Base-by-base conservation (phyloP, 2,888 invertebrate genomes). In the Idaea biselata region DNA sequence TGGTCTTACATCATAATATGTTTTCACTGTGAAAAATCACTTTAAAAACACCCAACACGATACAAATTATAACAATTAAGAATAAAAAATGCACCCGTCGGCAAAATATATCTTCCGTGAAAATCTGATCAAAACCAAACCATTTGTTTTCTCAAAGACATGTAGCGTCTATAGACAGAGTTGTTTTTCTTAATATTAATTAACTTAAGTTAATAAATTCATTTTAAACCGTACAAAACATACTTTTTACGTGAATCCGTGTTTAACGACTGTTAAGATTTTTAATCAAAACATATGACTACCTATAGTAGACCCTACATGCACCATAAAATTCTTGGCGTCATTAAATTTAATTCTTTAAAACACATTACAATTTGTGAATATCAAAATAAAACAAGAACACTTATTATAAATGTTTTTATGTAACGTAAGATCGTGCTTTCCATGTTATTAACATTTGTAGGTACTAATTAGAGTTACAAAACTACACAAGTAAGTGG, bases 1-100 rank as follows among this genome's bases (percentile, higher is more conserved):
- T 67, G 72, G 72, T 57, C n/a, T 57, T 53, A 55, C 32, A 44
- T 44, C 16, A 55, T 18, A 56, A 18, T 56, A 56, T 18, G 44
- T 56, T 56, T 56, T 56, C n/a, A 18, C 18, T 11, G 56, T 18
- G 56, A 56, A 56, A 56, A 56, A 18, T 56, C 2, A 44, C 44
- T 44, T 14, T 11, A 44, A 8, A 8, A 44, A 7, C 33, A 33
- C 33, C 44, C 11, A 44, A 44, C 14, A 44, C 44, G 14, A 44
- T 8, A 8, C 44, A 44, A 11, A 44, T 11, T 7, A 14, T 44
- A 8, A 44, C 14, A 14, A 44, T 44, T 3, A 44, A 7, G 11
- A 14, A 11, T 44, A 11, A 44, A 11, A 14, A 44, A 44, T 14
- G 11, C 3, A 14, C 11, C 44, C 44, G 44, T 14, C 44, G 44